A percentile compares a stretch with the other conserved stretches of the same genome.
These are phyloP conservation scores for Ceratitis capitata DNA, from an alignment of 1,140 invertebrate species.

Conservation along the genomic window DNA sequence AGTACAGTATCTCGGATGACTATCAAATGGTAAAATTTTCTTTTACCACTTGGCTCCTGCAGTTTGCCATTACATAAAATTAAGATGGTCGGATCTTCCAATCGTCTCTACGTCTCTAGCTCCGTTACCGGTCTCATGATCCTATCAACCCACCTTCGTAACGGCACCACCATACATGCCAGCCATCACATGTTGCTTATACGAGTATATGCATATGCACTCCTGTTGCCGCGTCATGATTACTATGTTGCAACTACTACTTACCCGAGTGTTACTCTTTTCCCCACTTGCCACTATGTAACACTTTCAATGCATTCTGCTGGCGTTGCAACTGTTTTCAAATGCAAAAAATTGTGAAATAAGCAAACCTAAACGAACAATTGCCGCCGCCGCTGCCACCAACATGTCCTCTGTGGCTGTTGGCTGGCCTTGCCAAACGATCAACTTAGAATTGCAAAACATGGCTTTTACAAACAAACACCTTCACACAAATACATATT, in stretches of 20 bases:
- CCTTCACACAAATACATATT: neutral
- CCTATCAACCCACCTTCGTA: too few relatives aligned
- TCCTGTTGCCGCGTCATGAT: constrained; percentile 21
- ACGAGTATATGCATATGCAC: neutral
- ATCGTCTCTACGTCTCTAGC: too few relatives aligned
- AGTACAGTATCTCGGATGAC: too few relatives aligned
- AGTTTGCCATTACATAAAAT: too few relatives aligned
- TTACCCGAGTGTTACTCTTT: too few relatives aligned
- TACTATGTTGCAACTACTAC: constrained; percentile 23
- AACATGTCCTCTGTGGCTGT: neutral
- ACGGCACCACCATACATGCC: neutral
- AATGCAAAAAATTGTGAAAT: constrained; percentile 29
- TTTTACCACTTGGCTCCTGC: too few relatives aligned
- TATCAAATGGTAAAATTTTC: too few relatives aligned
- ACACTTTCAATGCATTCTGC: constrained; percentile 11
- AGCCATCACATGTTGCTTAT: constrained; percentile 17
- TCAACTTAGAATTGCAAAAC: constrained; percentile 23
- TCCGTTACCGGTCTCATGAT: too few relatives aligned
- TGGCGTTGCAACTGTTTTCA: constrained; percentile 10
- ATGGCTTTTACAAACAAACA: too few relatives aligned
- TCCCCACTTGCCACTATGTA: too few relatives aligned
- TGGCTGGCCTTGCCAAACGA: constrained; percentile 26
- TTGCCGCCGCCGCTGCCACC: neutral
- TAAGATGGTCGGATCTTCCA: too few relatives aligned
- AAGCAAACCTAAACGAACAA: constrained; percentile 19